These are phyloP conservation scores for Apis florea DNA, from an alignment of 1,140 invertebrate genomes.

Conservation along the genomic window DNA sequence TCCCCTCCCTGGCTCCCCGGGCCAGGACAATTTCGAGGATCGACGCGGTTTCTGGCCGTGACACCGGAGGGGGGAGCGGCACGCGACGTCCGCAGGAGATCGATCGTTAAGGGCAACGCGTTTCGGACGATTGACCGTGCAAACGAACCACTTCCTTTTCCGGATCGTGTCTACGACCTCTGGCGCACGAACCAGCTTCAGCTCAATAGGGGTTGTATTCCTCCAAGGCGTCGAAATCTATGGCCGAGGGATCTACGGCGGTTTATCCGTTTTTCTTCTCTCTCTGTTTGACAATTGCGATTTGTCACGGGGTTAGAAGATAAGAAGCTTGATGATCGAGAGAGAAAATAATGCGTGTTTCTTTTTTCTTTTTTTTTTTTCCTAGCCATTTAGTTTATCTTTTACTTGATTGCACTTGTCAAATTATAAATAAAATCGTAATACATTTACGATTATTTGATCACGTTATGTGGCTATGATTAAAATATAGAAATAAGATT, in stretches of 20 bases:
- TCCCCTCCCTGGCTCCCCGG: conserved; percentile 10
- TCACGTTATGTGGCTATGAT: background rate
- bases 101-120: conserved; percentile 63
- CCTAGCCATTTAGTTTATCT: no score
- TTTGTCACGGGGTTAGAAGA: background rate
- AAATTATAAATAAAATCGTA: background rate
- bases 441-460: background rate
- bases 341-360: no score
- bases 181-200: conserved; percentile 20
- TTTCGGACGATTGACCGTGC: conserved; percentile 68
- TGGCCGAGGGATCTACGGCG: conserved; percentile 15
- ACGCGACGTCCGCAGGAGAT: conserved; percentile 64
- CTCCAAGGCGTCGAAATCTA: conserved; percentile 26
- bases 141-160: conserved; percentile 67
- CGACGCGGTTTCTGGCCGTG: conserved; percentile 61
- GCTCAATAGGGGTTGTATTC: background rate
- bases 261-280: conserved; percentile 28
- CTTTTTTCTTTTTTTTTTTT: background rate
- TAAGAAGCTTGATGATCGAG: background rate
- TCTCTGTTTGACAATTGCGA: no score
- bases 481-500: background rate
- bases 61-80: conserved; percentile 48
- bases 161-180: conserved; percentile 41
- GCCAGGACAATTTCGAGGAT: conserved; percentile 61
- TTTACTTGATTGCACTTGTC: no score